Evolutionary conservation across 2,113 vertebrate genomes (phyloP), one percentile per base, ranked within the genome.

Genomic region (Laterallus jamaicensis): DNA sequence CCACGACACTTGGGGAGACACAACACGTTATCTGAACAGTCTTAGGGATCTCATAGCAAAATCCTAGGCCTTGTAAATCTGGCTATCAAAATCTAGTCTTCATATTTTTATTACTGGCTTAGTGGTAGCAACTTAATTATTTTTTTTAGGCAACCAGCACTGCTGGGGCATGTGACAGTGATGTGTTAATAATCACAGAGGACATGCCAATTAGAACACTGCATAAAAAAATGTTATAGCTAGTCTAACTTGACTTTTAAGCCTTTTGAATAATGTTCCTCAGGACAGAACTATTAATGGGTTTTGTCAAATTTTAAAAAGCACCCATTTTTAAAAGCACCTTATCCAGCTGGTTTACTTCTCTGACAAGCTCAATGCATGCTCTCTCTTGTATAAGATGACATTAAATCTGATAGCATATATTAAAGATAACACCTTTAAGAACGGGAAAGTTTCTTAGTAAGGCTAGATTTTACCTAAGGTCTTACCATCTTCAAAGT

Each of bases 291-390:
- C 39, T 88, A 62, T 58, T 93, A 92, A 96, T 37, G 69, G 19
- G 31, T 88, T 96, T 81, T 93, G 85, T 86, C 92, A 95, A 96
- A 93, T 60, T 47, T 47, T 47, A 47, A 47, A 47, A 47, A 47
- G 44, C 44, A 62, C 5, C 15, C 35, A 35, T 68, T 94, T 90
- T 68, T 10, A 75, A 70, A 88, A 92, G 47, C 20, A 83, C 73
- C 28, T 39, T 82, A 66, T 95, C 71, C 73, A 90, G 69, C 52
- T 82, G 73, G 35, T 88, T 95, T 79, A 76, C 49, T 94, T 92
- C 74, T 88, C 59, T 88, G 86, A 84, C 73, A 39, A 86, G 73
- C 35, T 94, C 39, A 83, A 56, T 84, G 39, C 9, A 71, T 0
- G 1, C 31, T 92, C 76, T 54, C 35, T 69, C 58, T 78, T 31